Base-by-base conservation (phyloP, 2,888 invertebrate species). In the Oxytorus armatus region DNA sequence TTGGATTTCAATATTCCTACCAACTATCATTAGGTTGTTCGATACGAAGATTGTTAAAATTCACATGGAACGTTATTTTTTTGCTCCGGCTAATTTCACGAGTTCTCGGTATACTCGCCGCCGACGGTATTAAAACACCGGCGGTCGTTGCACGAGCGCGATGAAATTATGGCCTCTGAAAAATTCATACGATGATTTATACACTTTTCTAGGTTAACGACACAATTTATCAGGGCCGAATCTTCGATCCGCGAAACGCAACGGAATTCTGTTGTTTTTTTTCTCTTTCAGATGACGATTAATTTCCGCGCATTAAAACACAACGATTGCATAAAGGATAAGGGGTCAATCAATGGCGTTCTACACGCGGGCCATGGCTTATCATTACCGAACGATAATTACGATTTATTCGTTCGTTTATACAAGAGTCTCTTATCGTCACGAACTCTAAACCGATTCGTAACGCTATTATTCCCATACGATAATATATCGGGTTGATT, bases 1-100 rank as follows among this genome's bases (percentile, higher is more conserved):
- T 94, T 63, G 94, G 94, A 0, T 90, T 90, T 29, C 90, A 90
- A 73, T 93, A 92, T 70, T 92, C 92, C 1, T 91, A 92, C 3
- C 92, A 92, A 72, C 92, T 93, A n/a, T n/a, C n/a, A n/a, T n/a
- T n/a, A n/a, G n/a, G n/a, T n/a, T n/a, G n/a, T n/a, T n/a, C n/a
- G n/a, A n/a, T n/a, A n/a, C n/a, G n/a, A n/a, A n/a, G n/a, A n/a
- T n/a, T n/a, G n/a, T n/a, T n/a, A n/a, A n/a, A n/a, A n/a, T n/a
- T n/a, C n/a, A n/a, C n/a, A n/a, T n/a, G n/a, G n/a, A n/a, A n/a
- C n/a, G n/a, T n/a, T n/a, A n/a, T n/a, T n/a, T n/a, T n/a, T n/a
- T n/a, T n/a, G n/a, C n/a, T n/a, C n/a, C n/a, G n/a, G n/a, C n/a
- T n/a, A n/a, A n/a, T n/a, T n/a, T n/a, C n/a, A n/a, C n/a, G n/a